phyloP scores from a whole-genome alignment of 1,140 invertebrate genomes.

The Leptinotarsa texana region DNA sequence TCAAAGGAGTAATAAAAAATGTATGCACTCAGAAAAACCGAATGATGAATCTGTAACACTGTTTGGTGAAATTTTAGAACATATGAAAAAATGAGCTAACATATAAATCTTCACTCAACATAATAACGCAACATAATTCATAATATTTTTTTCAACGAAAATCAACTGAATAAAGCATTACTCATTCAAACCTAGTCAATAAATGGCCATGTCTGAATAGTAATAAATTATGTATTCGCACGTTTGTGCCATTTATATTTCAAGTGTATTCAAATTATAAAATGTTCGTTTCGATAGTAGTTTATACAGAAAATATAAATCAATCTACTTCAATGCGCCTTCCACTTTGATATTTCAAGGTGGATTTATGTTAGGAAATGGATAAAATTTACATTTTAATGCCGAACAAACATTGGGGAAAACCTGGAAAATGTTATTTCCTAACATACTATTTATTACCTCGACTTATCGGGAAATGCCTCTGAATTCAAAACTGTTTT shows the following conservation, averaged over 20 bases:
- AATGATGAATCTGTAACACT: no score
- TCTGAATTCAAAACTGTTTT: background rate
- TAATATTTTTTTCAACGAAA: background rate
- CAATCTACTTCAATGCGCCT: slow-evolving; percentile 34
- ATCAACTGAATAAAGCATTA: background rate
- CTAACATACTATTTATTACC: slow-evolving; percentile 36
- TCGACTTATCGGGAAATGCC: slow-evolving; percentile 26
- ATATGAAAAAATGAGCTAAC: no score
- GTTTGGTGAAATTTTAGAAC: no score
- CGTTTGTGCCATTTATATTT: slow-evolving; percentile 19
- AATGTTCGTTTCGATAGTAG: slow-evolving; percentile 22
- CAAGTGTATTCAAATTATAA: slow-evolving; percentile 18
- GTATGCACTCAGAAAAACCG: no score
- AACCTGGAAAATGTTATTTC: slow-evolving; percentile 41
- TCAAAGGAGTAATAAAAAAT: no score
- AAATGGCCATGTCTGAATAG: background rate
- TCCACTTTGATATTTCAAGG: slow-evolving; percentile 39
- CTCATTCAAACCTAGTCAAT: background rate
- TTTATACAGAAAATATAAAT: slow-evolving; percentile 36
- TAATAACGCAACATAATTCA: no score
- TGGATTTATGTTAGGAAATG: slow-evolving; percentile 43
- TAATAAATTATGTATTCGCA: slow-evolving; percentile 16
- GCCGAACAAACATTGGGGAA: slow-evolving; percentile 43
- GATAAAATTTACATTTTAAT: slow-evolving; percentile 47
- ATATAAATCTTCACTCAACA: no score